phyloP scores from a whole-genome alignment of 2,888 invertebrate genomes.

The Acholoe squamosa region DNA sequence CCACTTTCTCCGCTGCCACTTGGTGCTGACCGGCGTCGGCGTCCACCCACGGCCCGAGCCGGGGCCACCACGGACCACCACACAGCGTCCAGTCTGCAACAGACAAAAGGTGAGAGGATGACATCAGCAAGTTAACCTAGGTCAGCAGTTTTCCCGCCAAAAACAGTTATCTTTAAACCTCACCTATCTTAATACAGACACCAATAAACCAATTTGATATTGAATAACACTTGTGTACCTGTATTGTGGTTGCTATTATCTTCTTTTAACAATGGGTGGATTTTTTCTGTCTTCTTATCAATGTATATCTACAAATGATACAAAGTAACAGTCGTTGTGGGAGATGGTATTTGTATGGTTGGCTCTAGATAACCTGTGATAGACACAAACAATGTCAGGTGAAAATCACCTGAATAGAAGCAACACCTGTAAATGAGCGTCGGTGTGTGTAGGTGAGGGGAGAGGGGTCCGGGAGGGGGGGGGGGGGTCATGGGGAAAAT shows the following conservation, averaged over 20 bases:
- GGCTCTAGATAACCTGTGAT: too few species aligned
- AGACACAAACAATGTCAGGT: too few species aligned
- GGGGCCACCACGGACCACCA: conserved; percentile 34
- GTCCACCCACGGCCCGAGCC: neutral
- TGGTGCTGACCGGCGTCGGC: conserved; percentile 20
- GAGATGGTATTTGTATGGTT: too few species aligned
- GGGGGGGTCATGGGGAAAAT: too few species aligned
- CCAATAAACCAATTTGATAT: too few species aligned
- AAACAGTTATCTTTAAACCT: neutral
- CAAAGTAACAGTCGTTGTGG: too few species aligned
- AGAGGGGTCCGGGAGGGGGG: neutral
- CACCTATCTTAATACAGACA: neutral
- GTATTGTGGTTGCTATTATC: too few species aligned
- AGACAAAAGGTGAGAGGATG: neutral
- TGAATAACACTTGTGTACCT: too few species aligned
- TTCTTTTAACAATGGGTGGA: too few species aligned
- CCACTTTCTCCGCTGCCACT: neutral
- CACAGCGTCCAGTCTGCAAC: neutral
- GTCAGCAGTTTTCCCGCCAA: neutral
- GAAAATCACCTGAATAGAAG: too few species aligned
- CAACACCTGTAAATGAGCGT: neutral
- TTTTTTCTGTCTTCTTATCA: too few species aligned
- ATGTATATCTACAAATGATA: too few species aligned
- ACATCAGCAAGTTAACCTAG: conserved; percentile 11
- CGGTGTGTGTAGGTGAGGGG: neutral